Base-by-base conservation (phyloP, 2,113 vertebrate species). In the Psephotus haematonotus region DNA sequence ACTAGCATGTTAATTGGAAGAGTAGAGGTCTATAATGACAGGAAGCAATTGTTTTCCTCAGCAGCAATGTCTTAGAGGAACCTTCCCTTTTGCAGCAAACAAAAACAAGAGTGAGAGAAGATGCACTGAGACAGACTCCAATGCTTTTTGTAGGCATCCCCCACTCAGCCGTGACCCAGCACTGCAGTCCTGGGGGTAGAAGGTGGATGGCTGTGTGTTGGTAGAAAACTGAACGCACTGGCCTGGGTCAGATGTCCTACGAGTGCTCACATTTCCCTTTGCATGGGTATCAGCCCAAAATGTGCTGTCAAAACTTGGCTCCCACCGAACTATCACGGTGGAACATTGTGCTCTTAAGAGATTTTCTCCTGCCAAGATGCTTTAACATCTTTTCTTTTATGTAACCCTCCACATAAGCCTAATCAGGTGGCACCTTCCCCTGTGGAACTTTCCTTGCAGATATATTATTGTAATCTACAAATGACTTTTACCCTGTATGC, bases 381-480 rank as follows among this genome's bases (percentile, higher is more conserved):
- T 89, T 93, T 82, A 86, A 60, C 9, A 9, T 41, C 2, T 37
- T 70, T 72, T 65, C 37, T 64, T 72, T 63, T 55, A 63, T 57
- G 47, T 0, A 53, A 55, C 31, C 24, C 33, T 82, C 75, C 65
- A 37, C 52, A 59, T 44, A 76, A 94, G 68, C 46, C 43, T 93
- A 94, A 95, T 96, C 64, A 88, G 64, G 86, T 94, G 75, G 92
- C 70, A 97, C 94, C 88, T 95, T 95, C 77, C 94, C 71, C 0
- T 90, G 81, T 89, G 88, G 93, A 92, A 95, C 62, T 96, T 97
- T 94, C 92, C 91, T 72, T 93, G 59, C 74, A 85, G 81, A 95
- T 96, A 52, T 43, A 78, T 92, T 82, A 79, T 86, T 93, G 63
- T 96, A 97, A 85, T 94, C 86, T 95, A 62, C 85, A 89, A 96